These are phyloP conservation scores for Apaloderma vittatum DNA, from an alignment of 2,113 vertebrate genomes.

Conservation along the genomic window DNA sequence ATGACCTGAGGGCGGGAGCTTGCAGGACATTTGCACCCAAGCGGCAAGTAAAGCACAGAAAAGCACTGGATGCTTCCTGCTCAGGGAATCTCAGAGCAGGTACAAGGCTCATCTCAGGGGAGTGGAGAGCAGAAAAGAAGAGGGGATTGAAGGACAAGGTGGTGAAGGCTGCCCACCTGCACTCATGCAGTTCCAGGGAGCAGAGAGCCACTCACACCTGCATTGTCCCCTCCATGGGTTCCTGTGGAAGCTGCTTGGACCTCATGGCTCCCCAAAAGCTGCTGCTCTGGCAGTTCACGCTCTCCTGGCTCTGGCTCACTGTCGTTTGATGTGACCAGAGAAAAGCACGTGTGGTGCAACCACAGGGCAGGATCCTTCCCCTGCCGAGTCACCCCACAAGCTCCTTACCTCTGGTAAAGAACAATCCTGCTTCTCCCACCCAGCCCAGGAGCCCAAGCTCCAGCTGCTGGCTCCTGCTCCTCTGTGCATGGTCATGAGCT, in stretches of 20 bases:
- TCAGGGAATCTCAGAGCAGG: background rate
- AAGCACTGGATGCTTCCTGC: background rate
- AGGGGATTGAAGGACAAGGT: background rate
- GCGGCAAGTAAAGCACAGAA: background rate
- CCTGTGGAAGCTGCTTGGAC: background rate
- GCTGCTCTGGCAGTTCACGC: fast-evolving
- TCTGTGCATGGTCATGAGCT: fast-evolving
- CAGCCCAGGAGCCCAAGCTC: background rate
- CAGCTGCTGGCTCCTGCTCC: background rate
- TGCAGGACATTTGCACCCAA: background rate
- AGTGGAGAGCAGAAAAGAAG: background rate
- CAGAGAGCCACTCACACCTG: background rate
- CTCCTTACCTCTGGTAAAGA: background rate
- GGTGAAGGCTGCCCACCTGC: background rate
- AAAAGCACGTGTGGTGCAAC: fast-evolving
- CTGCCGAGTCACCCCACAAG: background rate
- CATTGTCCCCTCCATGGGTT: fast-evolving
- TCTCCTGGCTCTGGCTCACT: background rate
- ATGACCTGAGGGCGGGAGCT: background rate
- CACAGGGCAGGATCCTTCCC: background rate
- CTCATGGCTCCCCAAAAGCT: background rate
- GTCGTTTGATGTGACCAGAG: background rate
- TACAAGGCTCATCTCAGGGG: background rate
- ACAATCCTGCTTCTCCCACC: background rate
- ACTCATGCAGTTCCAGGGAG: background rate